These are phyloP conservation scores for Lynx canadensis DNA, from an alignment of 2,113 vertebrate genomes.

Conservation along the genomic window DNA sequence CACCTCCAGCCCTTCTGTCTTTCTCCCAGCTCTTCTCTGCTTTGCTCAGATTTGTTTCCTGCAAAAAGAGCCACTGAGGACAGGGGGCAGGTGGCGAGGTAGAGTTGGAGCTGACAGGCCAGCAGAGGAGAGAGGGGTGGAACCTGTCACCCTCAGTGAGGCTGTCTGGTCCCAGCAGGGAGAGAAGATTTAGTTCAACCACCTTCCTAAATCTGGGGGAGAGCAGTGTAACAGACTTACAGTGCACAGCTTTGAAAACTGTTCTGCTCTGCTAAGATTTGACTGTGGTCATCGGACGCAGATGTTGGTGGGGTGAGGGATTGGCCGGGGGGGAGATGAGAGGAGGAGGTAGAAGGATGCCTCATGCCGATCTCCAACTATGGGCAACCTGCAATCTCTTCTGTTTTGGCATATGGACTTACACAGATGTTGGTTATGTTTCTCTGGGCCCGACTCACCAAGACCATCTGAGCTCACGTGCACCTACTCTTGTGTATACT, in stretches of 20 bases:
- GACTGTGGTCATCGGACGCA: background rate
- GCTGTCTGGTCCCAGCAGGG: background rate
- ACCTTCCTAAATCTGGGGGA: background rate
- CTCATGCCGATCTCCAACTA: background rate
- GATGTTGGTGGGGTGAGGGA: background rate
- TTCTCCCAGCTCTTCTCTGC: background rate
- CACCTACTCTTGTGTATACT: background rate
- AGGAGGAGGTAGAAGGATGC: background rate
- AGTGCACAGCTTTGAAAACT: background rate
- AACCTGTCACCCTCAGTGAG: background rate
- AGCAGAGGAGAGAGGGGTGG: background rate
- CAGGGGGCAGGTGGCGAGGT: background rate
- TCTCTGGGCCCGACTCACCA: background rate
- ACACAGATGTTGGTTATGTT: background rate
- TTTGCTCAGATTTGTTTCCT: background rate
- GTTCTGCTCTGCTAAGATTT: background rate
- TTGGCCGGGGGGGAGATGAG: background rate
- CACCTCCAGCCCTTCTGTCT: background rate
- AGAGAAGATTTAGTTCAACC: background rate
- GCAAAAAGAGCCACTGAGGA: background rate
- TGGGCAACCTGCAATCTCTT: background rate
- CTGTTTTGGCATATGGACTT: background rate
- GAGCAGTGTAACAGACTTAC: background rate
- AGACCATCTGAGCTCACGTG: background rate
- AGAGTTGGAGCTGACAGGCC: background rate